Evolutionary conservation across 2,888 invertebrate genomes (phyloP), one percentile per base, ranked within the genome.

Genomic region (Gerosis bhagava): DNA sequence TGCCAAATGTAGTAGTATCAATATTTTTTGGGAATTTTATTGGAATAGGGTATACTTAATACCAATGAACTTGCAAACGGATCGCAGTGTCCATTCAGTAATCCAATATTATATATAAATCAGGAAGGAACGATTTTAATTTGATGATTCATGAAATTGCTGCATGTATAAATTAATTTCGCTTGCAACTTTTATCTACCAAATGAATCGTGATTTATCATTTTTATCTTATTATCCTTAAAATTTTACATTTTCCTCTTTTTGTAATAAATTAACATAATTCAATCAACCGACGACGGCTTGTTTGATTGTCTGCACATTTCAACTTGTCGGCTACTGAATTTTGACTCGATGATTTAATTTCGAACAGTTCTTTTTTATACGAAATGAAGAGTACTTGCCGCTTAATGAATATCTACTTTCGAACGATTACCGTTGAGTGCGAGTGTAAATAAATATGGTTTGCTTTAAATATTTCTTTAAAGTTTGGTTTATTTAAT

Each of bases 141-240:
- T 45, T 45, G 45, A 45, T 45, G 45, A 45, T 45, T 45, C 45
- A 45, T 45, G 45, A 45, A 45, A 45, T 44, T 22, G 36, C 45
- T 45, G 45, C 45, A 37, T 37, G 45, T 37, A 45, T 45, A 45
- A 45, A 45, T 45, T 45, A 45, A 45, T 45, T 45, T 45, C 31
- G 37, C 31, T 31, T 36, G 45, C 45, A 45, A 45, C 45, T 45
- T 37, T 45, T 45, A 45, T 45, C 45, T 45, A 45, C 45, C 45
- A 45, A 45, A 45, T 45, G 45, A 45, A 45, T 37, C 45, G 45
- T 45, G 45, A 45, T 45, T 45, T 45, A 45, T 45, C 45, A 45
- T 45, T 45, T 45, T 45, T 45, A 45, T 45, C 45, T 45, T 45
- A 45, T 45, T 45, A 45, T 45, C 45, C 45, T 45, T 45, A 45